Evolutionary conservation across 2,888 invertebrate genomes (phyloP).

Genomic region (Pseudolycoriella hygida): DNA sequence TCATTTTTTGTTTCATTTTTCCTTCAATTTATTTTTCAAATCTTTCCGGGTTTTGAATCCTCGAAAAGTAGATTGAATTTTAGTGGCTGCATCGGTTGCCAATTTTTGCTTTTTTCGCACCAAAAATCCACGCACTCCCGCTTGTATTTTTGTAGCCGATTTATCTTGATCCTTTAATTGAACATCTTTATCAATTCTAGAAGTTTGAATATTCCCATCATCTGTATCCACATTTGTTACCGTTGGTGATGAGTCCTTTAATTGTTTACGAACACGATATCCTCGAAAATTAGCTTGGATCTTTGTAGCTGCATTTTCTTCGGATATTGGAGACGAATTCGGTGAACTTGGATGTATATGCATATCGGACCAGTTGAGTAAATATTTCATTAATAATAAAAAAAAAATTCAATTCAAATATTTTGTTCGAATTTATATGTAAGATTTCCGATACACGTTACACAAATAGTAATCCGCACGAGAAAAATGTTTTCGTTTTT

Average conservation of each 20-base stretch:
- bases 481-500: neutral
- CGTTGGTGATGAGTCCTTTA: constrained; percentile 16
- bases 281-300: constrained; percentile 39
- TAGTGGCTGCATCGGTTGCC: constrained; percentile 26
- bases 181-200: neutral
- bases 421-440: neutral
- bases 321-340: constrained; percentile 19
- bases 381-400: neutral
- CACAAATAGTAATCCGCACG: neutral
- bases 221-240: neutral
- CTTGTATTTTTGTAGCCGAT: constrained; percentile 26
- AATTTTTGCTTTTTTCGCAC: constrained; percentile 26
- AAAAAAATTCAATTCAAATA: too few species aligned
- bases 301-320: constrained; percentile 33
- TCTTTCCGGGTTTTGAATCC: constrained; percentile 29
- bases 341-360: constrained; percentile 29
- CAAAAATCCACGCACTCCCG: constrained; percentile 25
- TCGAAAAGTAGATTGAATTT: constrained; percentile 30
- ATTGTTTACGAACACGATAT: constrained; percentile 33
- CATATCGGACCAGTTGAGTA: constrained; percentile 14
- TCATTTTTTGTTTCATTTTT: neutral
- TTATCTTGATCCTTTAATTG: constrained; percentile 14
- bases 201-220: neutral
- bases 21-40: constrained; percentile 15
- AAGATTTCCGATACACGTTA: neutral